These are phyloP conservation scores for Seriola dumerili DNA, from an alignment of 2,113 vertebrate genomes.

Conservation along the genomic window DNA sequence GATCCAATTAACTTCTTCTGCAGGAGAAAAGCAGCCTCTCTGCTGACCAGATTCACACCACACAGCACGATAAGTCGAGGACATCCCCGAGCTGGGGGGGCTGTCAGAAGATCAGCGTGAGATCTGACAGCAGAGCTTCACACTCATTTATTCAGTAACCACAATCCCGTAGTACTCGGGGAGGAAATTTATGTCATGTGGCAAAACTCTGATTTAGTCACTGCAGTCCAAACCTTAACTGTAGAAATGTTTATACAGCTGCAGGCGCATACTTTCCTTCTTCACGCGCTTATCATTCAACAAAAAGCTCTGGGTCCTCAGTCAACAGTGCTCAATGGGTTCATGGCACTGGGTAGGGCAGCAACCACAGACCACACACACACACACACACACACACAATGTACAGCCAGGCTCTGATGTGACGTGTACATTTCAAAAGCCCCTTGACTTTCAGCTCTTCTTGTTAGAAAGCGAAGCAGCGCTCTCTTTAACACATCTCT, in stretches of 20 bases:
- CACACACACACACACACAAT: constrained; percentile 36
- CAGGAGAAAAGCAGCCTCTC: constrained; percentile 35
- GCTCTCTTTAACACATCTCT: background rate
- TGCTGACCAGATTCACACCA: constrained; percentile 40
- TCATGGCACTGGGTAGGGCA: constrained; percentile 4
- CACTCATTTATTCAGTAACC: constrained; percentile 54
- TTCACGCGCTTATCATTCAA: constrained; percentile 61
- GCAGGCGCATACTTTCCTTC: constrained; percentile 54
- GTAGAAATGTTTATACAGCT: constrained; percentile 74
- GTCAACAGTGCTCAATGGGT: constrained; percentile 38
- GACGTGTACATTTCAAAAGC: background rate
- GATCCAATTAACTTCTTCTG: constrained; percentile 74
- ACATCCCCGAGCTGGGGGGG: constrained; percentile 20
- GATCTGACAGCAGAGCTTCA: constrained; percentile 37
- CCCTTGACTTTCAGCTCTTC: background rate
- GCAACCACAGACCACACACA: constrained; percentile 51
- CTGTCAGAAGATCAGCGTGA: constrained; percentile 49
- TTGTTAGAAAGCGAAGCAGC: background rate
- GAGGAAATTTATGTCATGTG: constrained; percentile 33
- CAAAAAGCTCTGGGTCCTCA: constrained; percentile 45
- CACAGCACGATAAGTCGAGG: constrained; percentile 20
- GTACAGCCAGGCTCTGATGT: background rate
- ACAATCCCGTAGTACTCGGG: background rate
- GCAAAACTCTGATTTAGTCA: constrained; percentile 21
- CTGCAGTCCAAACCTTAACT: constrained; percentile 38